Evolutionary conservation across 2,888 invertebrate species (phyloP).

Genomic region (Caenorhabditis wallacei): DNA sequence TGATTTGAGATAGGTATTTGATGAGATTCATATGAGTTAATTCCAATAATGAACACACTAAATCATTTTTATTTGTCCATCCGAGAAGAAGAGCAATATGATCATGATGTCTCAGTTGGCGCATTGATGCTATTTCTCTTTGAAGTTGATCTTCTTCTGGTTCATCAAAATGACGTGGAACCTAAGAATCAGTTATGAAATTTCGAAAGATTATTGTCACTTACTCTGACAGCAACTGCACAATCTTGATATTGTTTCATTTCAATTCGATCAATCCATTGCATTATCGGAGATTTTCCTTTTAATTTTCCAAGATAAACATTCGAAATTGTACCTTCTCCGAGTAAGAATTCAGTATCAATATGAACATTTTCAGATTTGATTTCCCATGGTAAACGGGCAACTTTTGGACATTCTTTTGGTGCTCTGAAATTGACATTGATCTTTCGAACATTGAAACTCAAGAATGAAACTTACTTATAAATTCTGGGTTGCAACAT

Average conservation of each 20-base stretch:
- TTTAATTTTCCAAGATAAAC: slow-evolving; percentile 76
- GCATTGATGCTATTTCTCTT: slow-evolving; percentile 75
- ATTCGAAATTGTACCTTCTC: slow-evolving; percentile 75
- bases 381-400: slow-evolving; percentile 76
- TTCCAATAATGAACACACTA: slow-evolving; percentile 75
- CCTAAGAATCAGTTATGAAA: slow-evolving; percentile 3
- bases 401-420: slow-evolving; percentile 65
- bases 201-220: neutral
- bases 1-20: slow-evolving; percentile 75
- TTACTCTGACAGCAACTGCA: slow-evolving; percentile 74
- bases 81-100: slow-evolving; percentile 76
- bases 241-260: slow-evolving; percentile 79
- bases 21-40: slow-evolving; percentile 76
- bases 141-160: slow-evolving; percentile 75
- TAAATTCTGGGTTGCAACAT: slow-evolving; percentile 66
- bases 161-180: slow-evolving; percentile 73
- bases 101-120: slow-evolving; percentile 72
- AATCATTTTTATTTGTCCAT: slow-evolving; percentile 75
- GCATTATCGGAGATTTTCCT: slow-evolving; percentile 77
- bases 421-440: slow-evolving; percentile 62
- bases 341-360: slow-evolving; percentile 73
- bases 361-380: slow-evolving; percentile 74
- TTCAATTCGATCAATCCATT: slow-evolving; percentile 76
- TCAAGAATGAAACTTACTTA: slow-evolving; percentile 36
- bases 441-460: neutral